These are phyloP conservation scores for Muscidifurax raptorellus DNA, from an alignment of 1,140 invertebrate species.

Conservation along the genomic window DNA sequence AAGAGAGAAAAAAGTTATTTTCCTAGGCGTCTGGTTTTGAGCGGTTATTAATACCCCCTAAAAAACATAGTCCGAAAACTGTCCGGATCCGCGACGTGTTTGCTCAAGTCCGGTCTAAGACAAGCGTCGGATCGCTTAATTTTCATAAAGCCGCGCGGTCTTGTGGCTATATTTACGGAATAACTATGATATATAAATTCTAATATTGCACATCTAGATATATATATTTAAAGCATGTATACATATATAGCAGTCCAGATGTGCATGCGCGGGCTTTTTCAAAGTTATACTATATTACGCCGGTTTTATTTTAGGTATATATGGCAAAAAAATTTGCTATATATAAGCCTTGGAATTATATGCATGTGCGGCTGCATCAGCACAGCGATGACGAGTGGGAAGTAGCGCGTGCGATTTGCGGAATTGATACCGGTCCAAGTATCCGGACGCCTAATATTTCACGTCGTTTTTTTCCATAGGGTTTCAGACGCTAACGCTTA, in stretches of 20 bases:
- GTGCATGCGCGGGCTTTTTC: neutral
- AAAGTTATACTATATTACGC: neutral
- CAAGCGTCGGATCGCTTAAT: neutral
- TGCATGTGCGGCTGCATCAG: neutral
- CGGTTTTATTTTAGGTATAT: neutral
- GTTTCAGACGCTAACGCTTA: too few relatives aligned
- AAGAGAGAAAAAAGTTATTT: neutral
- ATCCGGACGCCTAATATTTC: neutral
- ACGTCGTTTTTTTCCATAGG: too few relatives aligned
- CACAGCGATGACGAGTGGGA: neutral
- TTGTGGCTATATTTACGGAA: neutral
- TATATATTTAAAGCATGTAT: neutral
- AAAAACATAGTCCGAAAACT: conserved; percentile 18
- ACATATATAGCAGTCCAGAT: too few relatives aligned
- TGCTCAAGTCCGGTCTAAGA: neutral
- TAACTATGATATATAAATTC: neutral
- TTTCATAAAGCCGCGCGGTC: neutral
- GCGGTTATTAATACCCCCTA: conserved; percentile 11
- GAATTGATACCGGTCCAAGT: neutral
- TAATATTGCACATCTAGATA: neutral
- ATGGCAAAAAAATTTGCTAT: too few relatives aligned
- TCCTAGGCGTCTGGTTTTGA: neutral
- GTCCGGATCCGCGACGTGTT: neutral
- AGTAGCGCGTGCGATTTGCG: neutral
- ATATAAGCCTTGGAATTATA: too few relatives aligned